Conservation (phyloP, 2,888 invertebrate genomes). For the Polietes domitor region DNA sequence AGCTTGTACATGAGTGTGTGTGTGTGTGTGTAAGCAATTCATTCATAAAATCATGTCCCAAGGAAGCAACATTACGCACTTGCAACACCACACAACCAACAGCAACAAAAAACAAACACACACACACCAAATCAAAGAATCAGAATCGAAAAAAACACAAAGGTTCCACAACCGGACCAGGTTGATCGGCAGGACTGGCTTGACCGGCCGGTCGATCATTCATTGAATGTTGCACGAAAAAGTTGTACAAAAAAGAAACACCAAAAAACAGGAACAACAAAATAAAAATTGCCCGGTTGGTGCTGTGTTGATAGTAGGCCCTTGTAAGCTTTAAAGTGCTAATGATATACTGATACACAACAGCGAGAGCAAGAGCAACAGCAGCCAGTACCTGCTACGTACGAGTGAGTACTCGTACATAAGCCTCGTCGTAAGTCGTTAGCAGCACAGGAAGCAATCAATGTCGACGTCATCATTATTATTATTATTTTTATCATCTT, state of each 20-base stretch:
- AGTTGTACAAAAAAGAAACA: not conserved
- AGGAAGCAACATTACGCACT: constrained; percentile 18
- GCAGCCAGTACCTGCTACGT: not conserved
- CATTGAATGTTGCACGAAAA: constrained; percentile 3
- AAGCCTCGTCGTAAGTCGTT: constrained; percentile 45
- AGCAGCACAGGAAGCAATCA: constrained; percentile 70
- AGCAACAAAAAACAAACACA: constrained; percentile 14
- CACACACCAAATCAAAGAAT: constrained; percentile 6
- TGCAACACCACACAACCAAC: not conserved
- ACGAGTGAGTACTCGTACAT: constrained; percentile 22
- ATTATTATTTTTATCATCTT: constrained; percentile 49
- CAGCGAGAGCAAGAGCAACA: not conserved
- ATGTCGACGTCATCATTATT: constrained; percentile 66
- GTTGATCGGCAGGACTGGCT: not conserved
- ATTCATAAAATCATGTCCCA: constrained; percentile 64
- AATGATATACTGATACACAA: constrained; percentile 51
- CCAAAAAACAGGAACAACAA: constrained; percentile 4
- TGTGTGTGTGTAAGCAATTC: constrained; percentile 47
- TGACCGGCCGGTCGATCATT: not conserved
- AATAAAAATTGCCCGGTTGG: not conserved
- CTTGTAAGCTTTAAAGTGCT: constrained; percentile 58
- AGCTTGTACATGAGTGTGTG: not conserved
- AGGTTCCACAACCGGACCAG: not conserved
- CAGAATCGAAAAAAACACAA: constrained; percentile 10
- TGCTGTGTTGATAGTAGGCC: constrained; percentile 33